Evolutionary conservation across 1,140 invertebrate species (phyloP), one percentile per base, ranked within the genome.

Genomic region (Ceratina calcarata): DNA sequence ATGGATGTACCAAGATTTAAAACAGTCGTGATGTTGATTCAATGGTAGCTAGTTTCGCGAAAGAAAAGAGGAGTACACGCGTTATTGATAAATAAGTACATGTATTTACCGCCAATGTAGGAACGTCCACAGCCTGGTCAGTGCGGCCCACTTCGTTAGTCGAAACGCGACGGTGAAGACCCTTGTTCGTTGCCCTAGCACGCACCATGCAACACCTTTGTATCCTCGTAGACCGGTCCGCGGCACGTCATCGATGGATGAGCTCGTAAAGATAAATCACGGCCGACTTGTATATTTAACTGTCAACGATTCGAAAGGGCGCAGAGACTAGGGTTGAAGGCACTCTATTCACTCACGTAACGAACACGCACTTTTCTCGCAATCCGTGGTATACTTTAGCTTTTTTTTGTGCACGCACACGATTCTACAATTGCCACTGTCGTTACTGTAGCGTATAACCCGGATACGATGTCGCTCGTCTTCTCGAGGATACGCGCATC

Each of bases 21-120:
- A 45, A 45, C 37, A 45, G 37, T 45, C 37, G 37, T 10, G 37
- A 45, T 45, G 37, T 45, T 45, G 37, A 45, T 45, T 45, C 37
- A 10, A 10, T 10, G 37, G 37, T 45, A 55, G 18, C 10, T 58
- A 32, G 45, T 15, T 66, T n/a, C 53, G 64, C 15, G n/a, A 58
- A 55, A 32, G 49, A 22, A 53, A 61, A 18, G 45, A 24, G 69
- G 27, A 78, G 16, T n/a, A 61, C 32, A 58, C 3, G n/a, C 13
- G 67, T 20, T 10, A 45, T 69, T 51, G 53, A 57, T 57, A 45
- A 10, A 78, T 78, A 74, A 79, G 6, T 45, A 58, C 66, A 58
- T 70, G 55, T 79, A 86, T 80, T 86, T 74, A 86, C 85, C 84
- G 78, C 78, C 81, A 81, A 68, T 77, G 68, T 74, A 79, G 75